phyloP scores from a whole-genome alignment of 2,888 invertebrate species.

The Dichetophora obliterata region DNA sequence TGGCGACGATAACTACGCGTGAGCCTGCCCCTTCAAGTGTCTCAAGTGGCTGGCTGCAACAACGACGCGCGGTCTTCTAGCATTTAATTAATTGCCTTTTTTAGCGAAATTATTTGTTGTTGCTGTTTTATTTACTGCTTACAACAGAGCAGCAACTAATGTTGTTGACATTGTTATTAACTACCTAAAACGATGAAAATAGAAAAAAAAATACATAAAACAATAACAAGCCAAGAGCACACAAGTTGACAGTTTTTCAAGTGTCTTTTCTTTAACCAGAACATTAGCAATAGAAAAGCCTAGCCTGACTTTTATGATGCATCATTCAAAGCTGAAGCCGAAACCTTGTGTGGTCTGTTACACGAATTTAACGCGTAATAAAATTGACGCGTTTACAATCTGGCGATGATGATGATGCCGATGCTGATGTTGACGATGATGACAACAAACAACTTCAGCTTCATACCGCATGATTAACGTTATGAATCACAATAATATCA shows the following conservation, averaged over 20 bases:
- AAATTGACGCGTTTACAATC: conserved; percentile 2
- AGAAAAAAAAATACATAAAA: background rate
- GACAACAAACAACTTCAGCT: conserved; percentile 5
- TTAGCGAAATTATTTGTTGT: conserved; percentile 62
- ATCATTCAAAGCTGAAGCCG: too few species aligned
- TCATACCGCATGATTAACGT: background rate
- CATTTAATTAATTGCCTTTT: conserved; percentile 66
- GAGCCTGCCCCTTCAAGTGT: background rate
- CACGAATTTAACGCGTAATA: background rate
- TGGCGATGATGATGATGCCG: background rate
- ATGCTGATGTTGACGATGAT: background rate
- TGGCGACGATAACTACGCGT: background rate
- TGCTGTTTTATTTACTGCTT: conserved; percentile 12
- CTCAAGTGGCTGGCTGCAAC: conserved; percentile 3
- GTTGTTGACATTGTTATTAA: conserved; percentile 1
- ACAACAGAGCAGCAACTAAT: conserved; percentile 9
- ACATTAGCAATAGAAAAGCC: too few species aligned
- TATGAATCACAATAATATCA: background rate
- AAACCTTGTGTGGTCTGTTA: conserved; percentile 6
- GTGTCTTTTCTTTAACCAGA: background rate
- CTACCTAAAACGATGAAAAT: background rate
- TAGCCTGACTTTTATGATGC: too few species aligned
- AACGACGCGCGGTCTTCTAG: conserved; percentile 49
- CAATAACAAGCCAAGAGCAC: too few species aligned
- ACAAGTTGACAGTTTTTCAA: background rate